phyloP scores from a whole-genome alignment of 2,888 invertebrate genomes.

The Aleiodes alternator region DNA sequence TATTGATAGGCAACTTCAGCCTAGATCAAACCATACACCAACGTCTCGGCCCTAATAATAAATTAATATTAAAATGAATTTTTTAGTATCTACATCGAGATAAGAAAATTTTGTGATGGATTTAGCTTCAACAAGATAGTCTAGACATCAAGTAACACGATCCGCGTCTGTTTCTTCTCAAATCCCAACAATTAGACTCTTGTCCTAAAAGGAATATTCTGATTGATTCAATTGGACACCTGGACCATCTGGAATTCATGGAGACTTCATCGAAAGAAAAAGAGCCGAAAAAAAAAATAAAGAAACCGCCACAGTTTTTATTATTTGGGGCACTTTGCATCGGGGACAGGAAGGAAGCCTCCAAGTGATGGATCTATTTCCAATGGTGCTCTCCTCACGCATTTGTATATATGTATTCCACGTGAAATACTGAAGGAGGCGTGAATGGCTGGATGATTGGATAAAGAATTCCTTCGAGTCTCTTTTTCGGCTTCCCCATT shows the following conservation, averaged over 20 bases:
- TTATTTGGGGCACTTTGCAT: constrained; percentile 43
- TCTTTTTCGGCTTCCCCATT: constrained; percentile 40
- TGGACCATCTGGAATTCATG: constrained; percentile 63
- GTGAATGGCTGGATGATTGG: constrained; percentile 72
- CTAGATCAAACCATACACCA: too few species aligned
- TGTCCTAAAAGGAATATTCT: constrained; percentile 15
- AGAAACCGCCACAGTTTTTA: neutral
- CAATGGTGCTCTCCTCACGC: constrained; percentile 44
- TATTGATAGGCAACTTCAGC: too few species aligned
- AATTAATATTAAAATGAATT: too few species aligned
- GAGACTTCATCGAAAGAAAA: constrained; percentile 49
- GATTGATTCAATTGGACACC: constrained; percentile 43
- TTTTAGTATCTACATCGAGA: too few species aligned
- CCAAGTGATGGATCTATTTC: constrained; percentile 61
- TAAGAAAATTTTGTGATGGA: too few species aligned
- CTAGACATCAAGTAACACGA: constrained; percentile 9
- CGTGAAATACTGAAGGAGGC: constrained; percentile 57
- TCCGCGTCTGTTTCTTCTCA: constrained; percentile 13
- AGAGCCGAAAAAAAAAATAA: neutral
- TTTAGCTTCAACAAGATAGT: neutral
- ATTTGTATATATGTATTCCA: constrained; percentile 8
- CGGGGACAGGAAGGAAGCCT: constrained; percentile 43
- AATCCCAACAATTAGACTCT: neutral
- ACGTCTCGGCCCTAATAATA: too few species aligned
- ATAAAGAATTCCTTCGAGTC: constrained; percentile 67